A percentile compares a stretch with the other conserved stretches of the same genome.
Conservation (phyloP, 2,888 invertebrate genomes). For the Drosophila mulleri region DNA sequence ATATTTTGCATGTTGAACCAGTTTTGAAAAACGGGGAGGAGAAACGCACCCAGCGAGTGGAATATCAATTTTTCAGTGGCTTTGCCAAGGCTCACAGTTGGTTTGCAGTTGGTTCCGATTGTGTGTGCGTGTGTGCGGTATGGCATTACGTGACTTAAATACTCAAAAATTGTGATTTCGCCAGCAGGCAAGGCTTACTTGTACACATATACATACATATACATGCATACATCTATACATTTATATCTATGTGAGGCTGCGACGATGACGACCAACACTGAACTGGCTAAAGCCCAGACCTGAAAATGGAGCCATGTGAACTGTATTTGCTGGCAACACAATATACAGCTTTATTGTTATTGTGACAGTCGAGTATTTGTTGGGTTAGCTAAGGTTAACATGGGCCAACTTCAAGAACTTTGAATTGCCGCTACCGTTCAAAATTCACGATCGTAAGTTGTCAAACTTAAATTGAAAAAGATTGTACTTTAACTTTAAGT, state of each 20-base stretch:
- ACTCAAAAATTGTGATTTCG: slow-evolving; percentile 75
- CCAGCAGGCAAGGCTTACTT: slow-evolving; percentile 48
- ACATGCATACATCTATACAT: neutral
- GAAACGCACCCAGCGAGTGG: slow-evolving; percentile 24
- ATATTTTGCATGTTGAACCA: slow-evolving; percentile 45
- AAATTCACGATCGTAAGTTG: neutral
- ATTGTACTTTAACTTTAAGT: neutral
- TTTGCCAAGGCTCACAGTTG: slow-evolving; percentile 50
- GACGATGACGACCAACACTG: slow-evolving; percentile 11
- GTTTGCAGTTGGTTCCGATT: slow-evolving; percentile 35
- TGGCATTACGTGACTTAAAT: slow-evolving; percentile 74
- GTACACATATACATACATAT: neutral
- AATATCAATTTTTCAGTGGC: slow-evolving; percentile 59
- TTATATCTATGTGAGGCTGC: slow-evolving; percentile 16
- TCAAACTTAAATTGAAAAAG: slow-evolving; percentile 19
- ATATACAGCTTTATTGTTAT: slow-evolving; percentile 25
- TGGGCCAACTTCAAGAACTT: neutral
- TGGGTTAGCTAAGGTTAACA: slow-evolving; percentile 32
- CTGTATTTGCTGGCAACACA: slow-evolving; percentile 36
- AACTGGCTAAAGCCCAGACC: slow-evolving; percentile 24
- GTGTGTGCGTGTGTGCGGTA: slow-evolving; percentile 37
- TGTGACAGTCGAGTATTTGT: slow-evolving; percentile 18
- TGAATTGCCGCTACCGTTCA: neutral
- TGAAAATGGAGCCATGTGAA: slow-evolving; percentile 25
- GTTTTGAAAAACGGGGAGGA: slow-evolving; percentile 28